Evolutionary conservation across 1,140 invertebrate species (phyloP).

Genomic region (Apis cerana): DNA sequence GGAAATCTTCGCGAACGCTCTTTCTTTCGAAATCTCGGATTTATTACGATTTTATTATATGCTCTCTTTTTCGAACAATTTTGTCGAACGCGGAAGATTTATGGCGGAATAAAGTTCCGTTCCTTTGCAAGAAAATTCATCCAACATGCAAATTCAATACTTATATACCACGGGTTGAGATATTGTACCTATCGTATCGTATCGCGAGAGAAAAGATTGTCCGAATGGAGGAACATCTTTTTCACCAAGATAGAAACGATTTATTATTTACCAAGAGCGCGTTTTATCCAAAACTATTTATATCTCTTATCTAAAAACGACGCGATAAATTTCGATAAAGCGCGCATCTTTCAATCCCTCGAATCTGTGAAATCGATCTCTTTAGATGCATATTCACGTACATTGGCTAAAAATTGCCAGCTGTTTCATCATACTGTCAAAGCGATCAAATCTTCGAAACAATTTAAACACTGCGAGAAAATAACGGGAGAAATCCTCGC

Average conservation of each 20-base stretch:
- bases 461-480: background rate
- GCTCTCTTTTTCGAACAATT: constrained; percentile 54
- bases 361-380: background rate
- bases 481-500: background rate
- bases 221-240: background rate
- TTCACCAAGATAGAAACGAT: background rate
- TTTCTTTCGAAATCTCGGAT: constrained; percentile 42
- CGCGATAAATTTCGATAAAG: background rate
- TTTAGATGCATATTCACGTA: background rate
- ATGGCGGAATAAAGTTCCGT: constrained; percentile 2
- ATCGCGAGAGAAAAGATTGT: background rate
- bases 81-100: constrained; percentile 40
- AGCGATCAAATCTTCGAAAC: background rate
- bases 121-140: background rate
- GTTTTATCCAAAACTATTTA: too few relatives aligned
- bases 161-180: constrained; percentile 5
- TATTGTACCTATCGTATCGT: background rate
- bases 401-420: too few relatives aligned
- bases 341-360: too few relatives aligned
- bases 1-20: background rate
- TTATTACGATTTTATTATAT: constrained; percentile 22
- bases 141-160: constrained; percentile 39
- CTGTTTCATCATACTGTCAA: background rate
- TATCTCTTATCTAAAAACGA: background rate
- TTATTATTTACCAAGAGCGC: background rate